Conservation (phyloP, 1,140 invertebrate genomes). For the Homarus americanus region DNA sequence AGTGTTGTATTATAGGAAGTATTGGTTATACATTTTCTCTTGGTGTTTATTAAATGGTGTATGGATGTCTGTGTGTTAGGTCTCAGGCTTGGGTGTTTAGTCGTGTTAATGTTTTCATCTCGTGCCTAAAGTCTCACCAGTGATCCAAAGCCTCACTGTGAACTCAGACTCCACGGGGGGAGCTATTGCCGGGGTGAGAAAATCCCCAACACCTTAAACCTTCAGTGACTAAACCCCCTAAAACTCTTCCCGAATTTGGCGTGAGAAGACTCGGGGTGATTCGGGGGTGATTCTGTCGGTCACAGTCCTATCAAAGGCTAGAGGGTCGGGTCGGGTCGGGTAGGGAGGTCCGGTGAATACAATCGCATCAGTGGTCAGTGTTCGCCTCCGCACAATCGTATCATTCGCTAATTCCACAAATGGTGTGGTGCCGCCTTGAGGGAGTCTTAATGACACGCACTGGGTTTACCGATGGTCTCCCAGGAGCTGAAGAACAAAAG, state of each 20-base stretch:
- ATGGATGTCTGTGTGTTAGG: too few relatives aligned
- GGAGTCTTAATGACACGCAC: conserved; percentile 5
- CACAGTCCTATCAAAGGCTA: neutral
- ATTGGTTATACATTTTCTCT: too few relatives aligned
- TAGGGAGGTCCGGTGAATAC: neutral
- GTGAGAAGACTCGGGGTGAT: neutral
- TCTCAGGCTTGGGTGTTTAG: too few relatives aligned
- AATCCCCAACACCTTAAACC: too few relatives aligned
- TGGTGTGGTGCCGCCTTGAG: neutral
- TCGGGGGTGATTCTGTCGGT: neutral
- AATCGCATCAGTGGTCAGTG: conserved; percentile 14
- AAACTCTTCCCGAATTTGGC: too few relatives aligned
- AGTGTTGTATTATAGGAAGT: too few relatives aligned
- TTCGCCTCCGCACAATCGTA: conserved; percentile 1
- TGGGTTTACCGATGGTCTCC: neutral
- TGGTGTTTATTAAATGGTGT: too few relatives aligned
- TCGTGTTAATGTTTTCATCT: neutral
- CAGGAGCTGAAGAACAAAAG: conserved; percentile 1
- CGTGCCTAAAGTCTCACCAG: neutral
- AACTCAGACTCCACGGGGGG: neutral
- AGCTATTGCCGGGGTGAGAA: neutral
- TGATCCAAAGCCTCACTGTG: neutral
- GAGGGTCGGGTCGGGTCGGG: too few relatives aligned
- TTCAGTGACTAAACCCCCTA: too few relatives aligned
- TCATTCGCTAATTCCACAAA: conserved; percentile 7